Evolutionary conservation across 1,140 invertebrate genomes (phyloP).

Genomic region (Drosophila mayri): DNA sequence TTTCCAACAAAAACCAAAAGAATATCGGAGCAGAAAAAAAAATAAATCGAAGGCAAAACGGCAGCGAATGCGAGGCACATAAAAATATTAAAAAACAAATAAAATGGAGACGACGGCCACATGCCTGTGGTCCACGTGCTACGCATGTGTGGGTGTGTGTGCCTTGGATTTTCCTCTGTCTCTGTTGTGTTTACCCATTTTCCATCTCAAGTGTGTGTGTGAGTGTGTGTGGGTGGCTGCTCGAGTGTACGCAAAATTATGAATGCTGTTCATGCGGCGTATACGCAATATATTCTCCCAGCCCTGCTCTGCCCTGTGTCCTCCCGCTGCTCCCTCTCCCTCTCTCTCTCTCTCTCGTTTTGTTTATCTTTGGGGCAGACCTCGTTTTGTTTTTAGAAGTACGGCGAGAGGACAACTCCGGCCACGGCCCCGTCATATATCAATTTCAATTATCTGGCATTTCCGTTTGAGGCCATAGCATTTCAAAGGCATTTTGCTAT

Average conservation of each 20-base stretch:
- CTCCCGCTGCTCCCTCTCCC: conserved; percentile 1
- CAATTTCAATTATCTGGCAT: conserved; percentile 78
- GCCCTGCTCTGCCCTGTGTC: conserved; percentile 1
- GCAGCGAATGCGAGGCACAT: conserved; percentile 54
- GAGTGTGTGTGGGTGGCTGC: conserved; percentile 3
- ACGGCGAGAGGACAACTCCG: conserved; percentile 49
- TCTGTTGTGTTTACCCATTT: conserved; percentile 71
- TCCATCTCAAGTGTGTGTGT: conserved; percentile 40
- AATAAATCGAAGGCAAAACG: conserved; percentile 33
- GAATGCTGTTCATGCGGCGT: conserved; percentile 66
- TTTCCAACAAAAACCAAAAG: conserved; percentile 36
- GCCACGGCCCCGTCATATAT: conserved; percentile 65
- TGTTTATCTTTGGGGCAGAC: conserved; percentile 70
- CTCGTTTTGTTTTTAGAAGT: conserved; percentile 56
- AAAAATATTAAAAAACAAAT: conserved; percentile 76
- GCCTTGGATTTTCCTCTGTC: conserved; percentile 34
- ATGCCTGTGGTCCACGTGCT: conserved; percentile 60
- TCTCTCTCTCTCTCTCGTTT: background rate
- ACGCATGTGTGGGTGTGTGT: conserved; percentile 19
- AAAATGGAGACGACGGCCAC: conserved; percentile 52
- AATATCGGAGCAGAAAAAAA: conserved; percentile 19
- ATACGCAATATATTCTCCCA: conserved; percentile 67
- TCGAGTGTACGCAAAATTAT: conserved; percentile 67
- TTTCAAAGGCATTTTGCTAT: conserved; percentile 55
- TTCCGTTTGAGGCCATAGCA: conserved; percentile 16